phyloP scores from a whole-genome alignment of 2,113 vertebrate genomes.

The Psittacus erithacus region DNA sequence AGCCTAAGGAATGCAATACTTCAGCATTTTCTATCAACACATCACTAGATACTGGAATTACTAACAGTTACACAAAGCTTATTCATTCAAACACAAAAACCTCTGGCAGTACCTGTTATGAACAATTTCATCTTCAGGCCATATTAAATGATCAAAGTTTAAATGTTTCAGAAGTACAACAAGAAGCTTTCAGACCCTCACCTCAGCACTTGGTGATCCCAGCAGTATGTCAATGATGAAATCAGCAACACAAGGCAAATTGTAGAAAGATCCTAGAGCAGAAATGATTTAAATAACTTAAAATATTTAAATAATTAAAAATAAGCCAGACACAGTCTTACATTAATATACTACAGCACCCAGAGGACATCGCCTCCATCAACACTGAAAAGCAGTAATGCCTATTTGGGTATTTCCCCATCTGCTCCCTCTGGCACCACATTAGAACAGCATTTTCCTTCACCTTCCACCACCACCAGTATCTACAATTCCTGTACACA shows the following conservation, averaged over 20 bases:
- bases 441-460: background rate
- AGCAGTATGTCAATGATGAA: slow-evolving; percentile 98
- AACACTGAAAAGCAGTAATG: background rate
- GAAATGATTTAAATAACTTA: background rate
- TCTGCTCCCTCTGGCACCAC: background rate
- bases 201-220: slow-evolving; percentile 95
- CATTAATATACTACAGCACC: background rate
- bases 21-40: background rate
- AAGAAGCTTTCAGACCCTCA: slow-evolving; percentile 55
- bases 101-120: background rate
- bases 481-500: background rate
- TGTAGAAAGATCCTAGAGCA: slow-evolving; percentile 91
- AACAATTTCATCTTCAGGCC: background rate
- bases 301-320: background rate
- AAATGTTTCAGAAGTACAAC: background rate
- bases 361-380: background rate
- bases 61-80: background rate
- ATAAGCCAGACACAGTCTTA: background rate
- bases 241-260: slow-evolving; percentile 91
- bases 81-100: background rate
- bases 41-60: background rate
- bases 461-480: background rate
- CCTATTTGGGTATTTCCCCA: background rate
- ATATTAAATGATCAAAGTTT: background rate
- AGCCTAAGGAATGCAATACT: background rate